Evolutionary conservation across 2,888 invertebrate species (phyloP).

Genomic region (Caenorhabditis sp.): DNA sequence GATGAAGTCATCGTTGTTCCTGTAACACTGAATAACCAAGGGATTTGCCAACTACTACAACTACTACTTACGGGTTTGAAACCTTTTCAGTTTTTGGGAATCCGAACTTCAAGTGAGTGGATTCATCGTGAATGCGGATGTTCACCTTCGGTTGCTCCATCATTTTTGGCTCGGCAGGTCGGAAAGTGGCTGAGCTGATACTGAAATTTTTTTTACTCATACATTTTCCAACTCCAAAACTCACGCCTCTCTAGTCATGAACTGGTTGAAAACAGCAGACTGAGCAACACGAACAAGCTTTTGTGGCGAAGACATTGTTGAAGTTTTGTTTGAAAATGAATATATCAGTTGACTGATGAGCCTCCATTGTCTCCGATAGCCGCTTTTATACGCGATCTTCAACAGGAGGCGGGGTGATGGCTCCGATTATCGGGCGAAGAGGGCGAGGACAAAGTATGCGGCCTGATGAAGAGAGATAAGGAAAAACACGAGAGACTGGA

Average conservation of each 20-base stretch:
- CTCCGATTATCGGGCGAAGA: constrained; percentile 58
- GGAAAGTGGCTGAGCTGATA: constrained; percentile 58
- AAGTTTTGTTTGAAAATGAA: constrained; percentile 10
- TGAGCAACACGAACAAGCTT: constrained; percentile 61
- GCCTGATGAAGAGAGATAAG: constrained; percentile 54
- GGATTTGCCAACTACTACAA: constrained; percentile 29
- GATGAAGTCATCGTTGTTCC: constrained; percentile 52
- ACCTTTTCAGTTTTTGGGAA: constrained; percentile 56
- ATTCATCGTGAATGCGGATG: constrained; percentile 61
- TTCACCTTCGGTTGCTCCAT: constrained; percentile 48
- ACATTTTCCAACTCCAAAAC: constrained; percentile 4
- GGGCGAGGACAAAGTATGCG: constrained; percentile 61
- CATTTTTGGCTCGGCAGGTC: constrained; percentile 44
- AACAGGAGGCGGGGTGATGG: constrained; percentile 53
- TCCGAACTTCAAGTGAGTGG: constrained; percentile 61
- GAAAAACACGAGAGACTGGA: constrained; percentile 27
- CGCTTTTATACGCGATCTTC: constrained; percentile 50
- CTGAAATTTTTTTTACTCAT: constrained; percentile 39
- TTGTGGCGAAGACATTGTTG: constrained; percentile 55
- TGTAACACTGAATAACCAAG: constrained; percentile 55
- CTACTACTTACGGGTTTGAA: constrained; percentile 50
- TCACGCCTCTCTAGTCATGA: constrained; percentile 67
- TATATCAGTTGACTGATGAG: constrained; percentile 53
- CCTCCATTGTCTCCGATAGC: constrained; percentile 31
- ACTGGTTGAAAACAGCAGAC: constrained; percentile 61